phyloP scores from a whole-genome alignment of 2,797 vertebrate species.

The Sebastolobus altivelis region DNA sequence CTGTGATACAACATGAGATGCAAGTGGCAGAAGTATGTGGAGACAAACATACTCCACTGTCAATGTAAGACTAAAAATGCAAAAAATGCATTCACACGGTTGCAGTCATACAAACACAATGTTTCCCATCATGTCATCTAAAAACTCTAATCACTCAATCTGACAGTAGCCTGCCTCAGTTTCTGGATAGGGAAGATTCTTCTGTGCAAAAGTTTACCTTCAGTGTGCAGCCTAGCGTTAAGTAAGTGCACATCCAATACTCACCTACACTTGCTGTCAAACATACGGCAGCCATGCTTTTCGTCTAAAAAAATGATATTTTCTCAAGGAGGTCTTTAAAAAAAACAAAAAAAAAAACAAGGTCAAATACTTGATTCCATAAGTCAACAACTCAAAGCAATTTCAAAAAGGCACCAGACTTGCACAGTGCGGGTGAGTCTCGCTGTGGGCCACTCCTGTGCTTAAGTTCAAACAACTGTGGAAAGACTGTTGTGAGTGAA shows the following conservation, averaged over 20 bases:
- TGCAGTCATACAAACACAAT: conserved; percentile 64
- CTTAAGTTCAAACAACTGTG: conserved; percentile 72
- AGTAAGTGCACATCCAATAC: conserved; percentile 67
- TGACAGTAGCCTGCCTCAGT: conserved; percentile 68
- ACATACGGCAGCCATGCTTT: conserved; percentile 43
- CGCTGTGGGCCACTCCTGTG: conserved; percentile 66
- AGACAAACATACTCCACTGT: conserved; percentile 59
- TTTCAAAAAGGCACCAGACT: conserved; percentile 85
- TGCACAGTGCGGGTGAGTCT: conserved; percentile 75
- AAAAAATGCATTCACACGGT: conserved; percentile 65
- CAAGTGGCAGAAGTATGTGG: conserved; percentile 63
- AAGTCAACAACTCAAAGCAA: conserved; percentile 67
- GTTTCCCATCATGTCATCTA: conserved; percentile 35
- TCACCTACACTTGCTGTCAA: conserved; percentile 39
- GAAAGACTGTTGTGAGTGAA: conserved; percentile 60
- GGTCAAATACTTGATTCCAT: conserved; percentile 68
- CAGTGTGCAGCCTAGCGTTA: conserved; percentile 64
- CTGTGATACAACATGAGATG: conserved; percentile 38
- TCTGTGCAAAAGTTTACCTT: conserved; percentile 84
- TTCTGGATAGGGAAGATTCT: conserved; percentile 72
- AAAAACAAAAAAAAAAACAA: conserved; percentile 31
- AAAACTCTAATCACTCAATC: conserved; percentile 58
- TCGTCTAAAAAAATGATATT: conserved; percentile 39
- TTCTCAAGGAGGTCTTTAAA: conserved; percentile 51
- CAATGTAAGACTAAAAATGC: conserved; percentile 55